phyloP scores from a whole-genome alignment of 2,888 invertebrate genomes.

The Teleogryllus oceanicus region DNA sequence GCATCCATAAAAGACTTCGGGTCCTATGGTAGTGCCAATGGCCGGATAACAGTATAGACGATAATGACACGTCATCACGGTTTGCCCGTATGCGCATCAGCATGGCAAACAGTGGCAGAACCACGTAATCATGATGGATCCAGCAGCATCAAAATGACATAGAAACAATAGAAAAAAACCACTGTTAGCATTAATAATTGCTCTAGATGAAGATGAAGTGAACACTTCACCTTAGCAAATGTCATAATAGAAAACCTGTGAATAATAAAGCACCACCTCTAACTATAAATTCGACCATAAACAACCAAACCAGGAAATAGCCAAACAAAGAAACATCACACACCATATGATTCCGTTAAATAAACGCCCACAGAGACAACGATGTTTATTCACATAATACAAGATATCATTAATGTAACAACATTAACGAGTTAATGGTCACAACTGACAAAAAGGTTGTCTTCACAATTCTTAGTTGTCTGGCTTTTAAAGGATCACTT shows the following conservation, averaged over 20 bases:
- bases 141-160: constrained; percentile 45
- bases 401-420: background rate
- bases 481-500: too few species aligned
- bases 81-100: constrained; percentile 21
- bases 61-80: background rate
- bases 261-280: background rate
- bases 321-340: constrained; percentile 32
- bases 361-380: background rate
- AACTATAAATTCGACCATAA: background rate
- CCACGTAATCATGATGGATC: constrained; percentile 24
- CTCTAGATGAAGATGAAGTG: background rate
- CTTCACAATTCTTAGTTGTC: too few species aligned
- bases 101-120: constrained; percentile 24
- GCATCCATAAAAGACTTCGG: constrained; percentile 52
- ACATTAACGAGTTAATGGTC: too few species aligned
- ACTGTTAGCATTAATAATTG: constrained; percentile 45
- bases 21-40: constrained; percentile 43
- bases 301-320: constrained; percentile 42
- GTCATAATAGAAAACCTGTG: background rate
- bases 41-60: background rate
- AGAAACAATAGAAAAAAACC: constrained; percentile 51
- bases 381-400: background rate
- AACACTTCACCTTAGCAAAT: background rate
- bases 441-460: too few species aligned
- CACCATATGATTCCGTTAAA: constrained; percentile 24